Evolutionary conservation across 1,140 invertebrate species (phyloP).

Genomic region (Epicauta chinensis): DNA sequence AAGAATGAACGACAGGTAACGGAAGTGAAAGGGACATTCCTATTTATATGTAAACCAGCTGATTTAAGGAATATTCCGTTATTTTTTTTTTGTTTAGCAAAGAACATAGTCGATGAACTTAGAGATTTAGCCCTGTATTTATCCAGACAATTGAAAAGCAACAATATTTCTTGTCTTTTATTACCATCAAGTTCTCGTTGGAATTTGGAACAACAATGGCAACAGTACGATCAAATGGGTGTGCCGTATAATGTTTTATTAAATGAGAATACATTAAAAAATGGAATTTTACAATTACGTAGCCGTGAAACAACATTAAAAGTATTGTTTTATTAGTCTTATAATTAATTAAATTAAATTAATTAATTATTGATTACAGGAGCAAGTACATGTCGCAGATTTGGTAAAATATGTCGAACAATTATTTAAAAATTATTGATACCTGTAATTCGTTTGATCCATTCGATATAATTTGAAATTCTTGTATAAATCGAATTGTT

Average conservation of each 20-base stretch:
- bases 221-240: constrained; percentile 46
- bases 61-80: too few species aligned
- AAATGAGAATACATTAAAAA: constrained; percentile 56
- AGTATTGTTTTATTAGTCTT: constrained; percentile 37
- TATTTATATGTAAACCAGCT: not conserved
- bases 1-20: too few species aligned
- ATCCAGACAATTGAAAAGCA: constrained; percentile 44
- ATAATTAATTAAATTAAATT: constrained; percentile 8
- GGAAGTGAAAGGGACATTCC: not conserved
- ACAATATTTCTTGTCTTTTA: constrained; percentile 44
- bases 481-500: constrained; percentile 39
- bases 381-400: constrained; percentile 48
- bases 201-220: constrained; percentile 30
- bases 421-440: constrained; percentile 39
- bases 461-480: constrained; percentile 36
- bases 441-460: constrained; percentile 35
- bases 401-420: constrained; percentile 44
- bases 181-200: constrained; percentile 27
- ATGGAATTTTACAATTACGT: constrained; percentile 64
- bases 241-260: constrained; percentile 64
- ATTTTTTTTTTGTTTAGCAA: too few species aligned
- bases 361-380: constrained; percentile 34
- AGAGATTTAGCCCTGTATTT: constrained; percentile 49
- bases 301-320: constrained; percentile 67
- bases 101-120: constrained; percentile 39